phyloP scores from a whole-genome alignment of 2,797 vertebrate species.

The Apogon hyalosoma region DNA sequence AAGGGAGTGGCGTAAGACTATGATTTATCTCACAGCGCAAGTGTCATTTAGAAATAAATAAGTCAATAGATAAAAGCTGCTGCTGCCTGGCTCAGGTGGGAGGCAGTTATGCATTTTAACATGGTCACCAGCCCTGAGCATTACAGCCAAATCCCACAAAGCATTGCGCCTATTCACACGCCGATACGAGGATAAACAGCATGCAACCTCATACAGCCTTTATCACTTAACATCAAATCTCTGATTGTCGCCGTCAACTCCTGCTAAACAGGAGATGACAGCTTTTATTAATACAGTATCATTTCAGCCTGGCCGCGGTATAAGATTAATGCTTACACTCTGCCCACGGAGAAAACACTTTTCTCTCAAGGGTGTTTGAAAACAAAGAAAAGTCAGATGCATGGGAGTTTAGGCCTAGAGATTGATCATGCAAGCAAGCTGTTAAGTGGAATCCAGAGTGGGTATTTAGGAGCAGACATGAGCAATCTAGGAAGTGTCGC shows the following conservation, averaged over 20 bases:
- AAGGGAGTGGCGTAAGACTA: conserved; percentile 80
- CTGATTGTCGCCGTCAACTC: conserved; percentile 64
- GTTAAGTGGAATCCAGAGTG: conserved; percentile 32
- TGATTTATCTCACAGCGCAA: conserved; percentile 84
- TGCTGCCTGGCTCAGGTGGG: conserved; percentile 70
- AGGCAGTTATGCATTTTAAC: conserved; percentile 83
- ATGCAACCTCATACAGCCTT: conserved; percentile 63
- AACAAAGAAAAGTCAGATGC: conserved; percentile 67
- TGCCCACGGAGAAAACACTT: conserved; percentile 60
- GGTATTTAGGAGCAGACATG: conserved; percentile 8
- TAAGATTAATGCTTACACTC: conserved; percentile 72
- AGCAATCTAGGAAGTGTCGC: conserved; percentile 16
- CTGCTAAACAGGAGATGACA: conserved; percentile 72
- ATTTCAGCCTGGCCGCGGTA: conserved; percentile 64
- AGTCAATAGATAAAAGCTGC: conserved; percentile 84
- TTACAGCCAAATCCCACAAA: conserved; percentile 73
- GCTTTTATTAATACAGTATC: conserved; percentile 79
- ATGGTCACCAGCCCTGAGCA: conserved; percentile 48
- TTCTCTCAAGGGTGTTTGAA: conserved; percentile 76
- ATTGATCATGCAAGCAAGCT: conserved; percentile 48
- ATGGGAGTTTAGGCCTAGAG: conserved; percentile 28
- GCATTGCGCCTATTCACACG: conserved; percentile 48
- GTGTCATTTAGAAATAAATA: conserved; percentile 87
- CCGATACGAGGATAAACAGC: conserved; percentile 69
- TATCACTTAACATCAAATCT: conserved; percentile 76